Evolutionary conservation across 2,888 invertebrate genomes (phyloP).

Genomic region (Petrophora chlorosata): DNA sequence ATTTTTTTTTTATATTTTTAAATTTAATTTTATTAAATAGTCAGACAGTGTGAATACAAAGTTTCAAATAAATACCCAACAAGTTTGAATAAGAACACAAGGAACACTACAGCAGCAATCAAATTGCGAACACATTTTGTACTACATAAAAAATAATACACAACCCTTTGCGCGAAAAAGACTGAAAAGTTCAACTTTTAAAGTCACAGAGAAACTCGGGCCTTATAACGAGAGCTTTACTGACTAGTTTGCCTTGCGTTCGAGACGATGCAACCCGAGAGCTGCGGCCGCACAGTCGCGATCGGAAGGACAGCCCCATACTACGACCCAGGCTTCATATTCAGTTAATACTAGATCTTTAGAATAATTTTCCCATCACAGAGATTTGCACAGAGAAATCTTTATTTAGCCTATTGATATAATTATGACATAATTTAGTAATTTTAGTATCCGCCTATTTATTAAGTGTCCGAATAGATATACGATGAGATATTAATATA

Average conservation of each 20-base stretch:
- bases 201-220: constrained; percentile 68
- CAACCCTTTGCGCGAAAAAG: constrained; percentile 83
- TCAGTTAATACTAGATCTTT: constrained; percentile 80
- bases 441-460: constrained; percentile 72
- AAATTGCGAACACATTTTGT: constrained; percentile 84
- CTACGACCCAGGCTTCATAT: constrained; percentile 63
- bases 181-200: constrained; percentile 81
- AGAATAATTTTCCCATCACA: constrained; percentile 82
- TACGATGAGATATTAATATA: constrained; percentile 66
- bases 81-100: constrained; percentile 76
- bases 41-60: constrained; percentile 67
- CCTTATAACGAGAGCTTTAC: constrained; percentile 43
- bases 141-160: constrained; percentile 84
- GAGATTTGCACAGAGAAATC: constrained; percentile 79
- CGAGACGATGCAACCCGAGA: constrained; percentile 7
- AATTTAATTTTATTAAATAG: constrained; percentile 52
- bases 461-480: constrained; percentile 73
- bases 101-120: constrained; percentile 83
- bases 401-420: constrained; percentile 79
- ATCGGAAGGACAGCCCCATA: constrained; percentile 46
- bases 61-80: constrained; percentile 78
- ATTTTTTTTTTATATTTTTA: constrained; percentile 42
- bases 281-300: constrained; percentile 7
- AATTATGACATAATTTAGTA: constrained; percentile 62
- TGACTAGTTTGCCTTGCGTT: constrained; percentile 23